Evolutionary conservation across 1,140 invertebrate genomes (phyloP), one percentile per base, ranked within the genome.

Genomic region (Thereuonema tuberculata): DNA sequence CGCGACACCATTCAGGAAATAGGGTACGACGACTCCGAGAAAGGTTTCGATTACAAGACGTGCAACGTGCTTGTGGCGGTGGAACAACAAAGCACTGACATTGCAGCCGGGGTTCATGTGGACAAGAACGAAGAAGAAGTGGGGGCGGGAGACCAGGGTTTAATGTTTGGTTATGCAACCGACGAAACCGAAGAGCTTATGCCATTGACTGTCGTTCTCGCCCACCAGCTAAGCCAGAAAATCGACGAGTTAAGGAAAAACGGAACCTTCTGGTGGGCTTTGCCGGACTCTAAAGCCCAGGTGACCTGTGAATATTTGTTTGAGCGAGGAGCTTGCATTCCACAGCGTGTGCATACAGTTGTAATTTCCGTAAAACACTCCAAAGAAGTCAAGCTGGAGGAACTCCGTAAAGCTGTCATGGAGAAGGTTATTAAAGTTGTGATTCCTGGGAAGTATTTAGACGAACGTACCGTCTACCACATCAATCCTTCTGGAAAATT

Each of bases 161-260:
- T 93, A 64, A 93, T 93, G 89, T 93, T 93, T 74, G 90, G 89
- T 20, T 93, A 93, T 75, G 89, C 89, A 15, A 92, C 89, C 52
- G 92, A 99, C 78, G 95, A 99, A 79, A 98, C 95, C 21, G 92
- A 97, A 72, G 94, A 98, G 77, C 93, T 89, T 71, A 98, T 99
- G 95, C 95, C 95, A 27, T 74, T 98, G 47, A 98, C 95, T 49
- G 87, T 98, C 23, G 86, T 93, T 1, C 78, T 98, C 28, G 90
- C 95, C 53, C 95, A 99, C 75, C 87, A 85, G 77, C 79, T 99
- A 12, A 97, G 96, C 74, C 84, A 91, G 67, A 87, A 85, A 74
- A 85, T 98, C 60, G 90, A 93, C 15, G 88, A 95, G 67, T 77
- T 97, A 28, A 80, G 95, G 68, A 79, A 93, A 74, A 86, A 82